Percentiles rank a stretch among this genome's conserved stretches.
phyloP scores from a whole-genome alignment of 2,797 vertebrate species.

The Onychomys arenicola region DNA sequence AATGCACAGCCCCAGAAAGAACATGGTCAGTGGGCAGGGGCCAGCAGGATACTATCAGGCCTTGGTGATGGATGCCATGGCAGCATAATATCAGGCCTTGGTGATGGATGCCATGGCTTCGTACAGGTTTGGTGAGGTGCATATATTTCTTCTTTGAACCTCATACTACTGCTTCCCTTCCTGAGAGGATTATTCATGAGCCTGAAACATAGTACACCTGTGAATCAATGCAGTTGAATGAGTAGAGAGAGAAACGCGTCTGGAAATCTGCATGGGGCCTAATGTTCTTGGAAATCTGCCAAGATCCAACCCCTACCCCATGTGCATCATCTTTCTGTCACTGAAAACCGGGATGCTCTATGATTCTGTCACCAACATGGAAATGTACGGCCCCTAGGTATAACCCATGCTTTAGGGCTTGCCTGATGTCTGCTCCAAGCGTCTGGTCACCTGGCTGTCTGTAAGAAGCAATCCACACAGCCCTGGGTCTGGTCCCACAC shows the following conservation, averaged over 20 bases:
- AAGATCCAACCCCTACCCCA: not conserved
- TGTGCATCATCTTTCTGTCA: not conserved
- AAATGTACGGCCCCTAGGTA: fast-evolving
- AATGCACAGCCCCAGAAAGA: not conserved
- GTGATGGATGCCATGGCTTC: not conserved
- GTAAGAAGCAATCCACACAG: fast-evolving
- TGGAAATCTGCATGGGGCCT: not conserved
- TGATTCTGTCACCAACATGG: fast-evolving
- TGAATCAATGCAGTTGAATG: fast-evolving
- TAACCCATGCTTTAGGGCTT: not conserved
- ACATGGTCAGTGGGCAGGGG: fast-evolving
- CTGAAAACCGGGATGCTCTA: not conserved
- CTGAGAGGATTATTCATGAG: fast-evolving
- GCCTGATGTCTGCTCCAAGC: fast-evolving
- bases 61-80: not conserved
- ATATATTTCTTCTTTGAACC: not conserved
- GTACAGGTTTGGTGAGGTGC: fast-evolving
- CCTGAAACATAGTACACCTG: fast-evolving
- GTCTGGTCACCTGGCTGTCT: fast-evolving
- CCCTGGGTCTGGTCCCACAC: not conserved
- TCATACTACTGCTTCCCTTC: not conserved
- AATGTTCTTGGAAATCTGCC: not conserved
- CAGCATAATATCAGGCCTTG: fast-evolving
- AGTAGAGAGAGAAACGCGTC: not conserved
- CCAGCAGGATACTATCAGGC: fast-evolving